These are phyloP conservation scores for Pristionchus arcanus DNA, from an alignment of 2,888 invertebrate genomes.

Conservation along the genomic window DNA sequence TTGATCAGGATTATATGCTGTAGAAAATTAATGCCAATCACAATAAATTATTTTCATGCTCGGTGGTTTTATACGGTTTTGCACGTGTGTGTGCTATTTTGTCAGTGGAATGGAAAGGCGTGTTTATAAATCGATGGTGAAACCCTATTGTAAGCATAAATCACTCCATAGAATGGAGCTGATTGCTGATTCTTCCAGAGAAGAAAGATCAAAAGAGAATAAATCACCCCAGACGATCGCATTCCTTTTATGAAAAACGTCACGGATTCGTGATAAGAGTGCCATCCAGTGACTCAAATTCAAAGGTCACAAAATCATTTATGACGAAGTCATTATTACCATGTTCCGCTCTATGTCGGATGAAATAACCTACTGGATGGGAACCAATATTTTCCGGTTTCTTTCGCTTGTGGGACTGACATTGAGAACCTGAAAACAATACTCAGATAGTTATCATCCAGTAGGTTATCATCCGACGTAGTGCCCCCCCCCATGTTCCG, in stretches of 20 bases:
- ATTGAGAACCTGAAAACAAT: too few relatives aligned
- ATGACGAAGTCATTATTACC: not conserved
- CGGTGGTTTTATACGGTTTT: not conserved
- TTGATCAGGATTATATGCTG: constrained; percentile 1
- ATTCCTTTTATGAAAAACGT: not conserved
- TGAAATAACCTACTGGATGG: too few relatives aligned
- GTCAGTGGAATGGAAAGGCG: not conserved
- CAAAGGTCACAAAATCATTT: not conserved
- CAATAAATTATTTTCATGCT: not conserved
- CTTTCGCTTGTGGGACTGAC: too few relatives aligned
- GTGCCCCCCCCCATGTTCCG: too few relatives aligned
- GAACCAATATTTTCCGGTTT: too few relatives aligned
- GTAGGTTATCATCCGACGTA: too few relatives aligned
- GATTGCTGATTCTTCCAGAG: not conserved
- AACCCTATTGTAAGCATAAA: not conserved
- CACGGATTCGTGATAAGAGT: not conserved
- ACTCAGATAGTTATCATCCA: too few relatives aligned
- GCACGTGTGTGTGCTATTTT: not conserved
- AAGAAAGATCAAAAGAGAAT: not conserved
- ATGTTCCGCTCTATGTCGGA: too few relatives aligned
- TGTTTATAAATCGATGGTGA: not conserved
- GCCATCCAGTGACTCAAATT: not conserved
- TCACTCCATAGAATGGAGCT: not conserved
- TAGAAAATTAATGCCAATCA: not conserved
- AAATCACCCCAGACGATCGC: not conserved